Evolutionary conservation across 2,888 invertebrate species (phyloP).

Genomic region (Plebejus argus): DNA sequence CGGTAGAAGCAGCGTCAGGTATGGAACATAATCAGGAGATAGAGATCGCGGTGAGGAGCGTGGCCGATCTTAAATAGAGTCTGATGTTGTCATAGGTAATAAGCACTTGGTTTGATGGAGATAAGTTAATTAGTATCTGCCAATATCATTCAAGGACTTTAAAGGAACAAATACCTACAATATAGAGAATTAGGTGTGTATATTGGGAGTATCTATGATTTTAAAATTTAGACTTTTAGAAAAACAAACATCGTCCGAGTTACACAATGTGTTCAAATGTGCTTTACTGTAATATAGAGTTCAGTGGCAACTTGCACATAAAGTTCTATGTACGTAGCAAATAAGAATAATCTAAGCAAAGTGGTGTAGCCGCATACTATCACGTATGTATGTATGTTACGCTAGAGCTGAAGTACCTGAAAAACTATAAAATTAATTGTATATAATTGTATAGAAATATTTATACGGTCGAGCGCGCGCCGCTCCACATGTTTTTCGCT

Average conservation of each 20-base stretch:
- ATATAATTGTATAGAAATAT: constrained; percentile 19
- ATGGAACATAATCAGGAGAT: not conserved
- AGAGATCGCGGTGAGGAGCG: not conserved
- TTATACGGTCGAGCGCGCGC: not conserved
- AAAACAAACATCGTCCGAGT: no score
- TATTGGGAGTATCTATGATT: no score
- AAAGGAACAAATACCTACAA: not conserved
- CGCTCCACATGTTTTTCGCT: not conserved
- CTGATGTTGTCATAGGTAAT: not conserved
- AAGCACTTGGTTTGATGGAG: not conserved
- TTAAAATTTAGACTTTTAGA: no score
- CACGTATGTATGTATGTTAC: not conserved
- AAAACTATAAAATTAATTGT: not conserved
- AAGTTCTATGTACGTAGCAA: not conserved
- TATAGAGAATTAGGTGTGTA: no score
- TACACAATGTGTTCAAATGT: not conserved
- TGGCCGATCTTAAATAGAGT: not conserved
- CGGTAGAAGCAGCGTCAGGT: not conserved
- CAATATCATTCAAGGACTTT: not conserved
- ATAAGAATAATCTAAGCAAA: not conserved
- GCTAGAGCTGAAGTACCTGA: not conserved
- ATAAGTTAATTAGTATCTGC: no score
- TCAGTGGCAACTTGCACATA: not conserved
- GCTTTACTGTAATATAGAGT: not conserved
- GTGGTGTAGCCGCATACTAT: not conserved